These are phyloP conservation scores for Oxyura jamaicensis DNA, from an alignment of 2,113 vertebrate species.

Conservation along the genomic window DNA sequence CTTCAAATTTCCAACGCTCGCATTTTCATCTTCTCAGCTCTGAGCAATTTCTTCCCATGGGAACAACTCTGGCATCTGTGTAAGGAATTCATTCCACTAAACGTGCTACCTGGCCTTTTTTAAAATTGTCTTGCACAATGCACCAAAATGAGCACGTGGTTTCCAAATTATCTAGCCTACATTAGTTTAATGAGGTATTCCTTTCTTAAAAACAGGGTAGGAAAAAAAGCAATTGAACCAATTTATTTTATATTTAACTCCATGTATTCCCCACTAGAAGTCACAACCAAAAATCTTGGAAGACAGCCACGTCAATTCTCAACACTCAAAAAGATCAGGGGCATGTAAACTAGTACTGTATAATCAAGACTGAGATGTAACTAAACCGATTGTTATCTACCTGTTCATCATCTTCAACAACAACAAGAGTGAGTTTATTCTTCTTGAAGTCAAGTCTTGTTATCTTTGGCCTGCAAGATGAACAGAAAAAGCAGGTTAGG, in stretches of 20 bases:
- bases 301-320: background rate
- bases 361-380: background rate
- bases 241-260: background rate
- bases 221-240: background rate
- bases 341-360: background rate
- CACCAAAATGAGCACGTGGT: background rate
- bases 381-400: conserved; percentile 70
- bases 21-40: background rate
- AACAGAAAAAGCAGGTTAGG: background rate
- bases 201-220: background rate
- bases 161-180: background rate
- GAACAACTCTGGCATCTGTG: background rate
- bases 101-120: background rate
- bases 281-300: background rate
- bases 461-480: conserved; percentile 91
- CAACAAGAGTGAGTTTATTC: conserved; percentile 94
- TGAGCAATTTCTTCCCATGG: background rate
- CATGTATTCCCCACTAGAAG: background rate
- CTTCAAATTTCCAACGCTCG: background rate
- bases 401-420: conserved; percentile 98
- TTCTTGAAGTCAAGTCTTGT: conserved; percentile 98
- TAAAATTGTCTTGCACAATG: background rate
- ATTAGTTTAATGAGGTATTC: background rate
- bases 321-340: background rate
- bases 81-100: background rate